Base-by-base conservation (phyloP, 2,113 vertebrate species). In the Cottus gobio region DNA sequence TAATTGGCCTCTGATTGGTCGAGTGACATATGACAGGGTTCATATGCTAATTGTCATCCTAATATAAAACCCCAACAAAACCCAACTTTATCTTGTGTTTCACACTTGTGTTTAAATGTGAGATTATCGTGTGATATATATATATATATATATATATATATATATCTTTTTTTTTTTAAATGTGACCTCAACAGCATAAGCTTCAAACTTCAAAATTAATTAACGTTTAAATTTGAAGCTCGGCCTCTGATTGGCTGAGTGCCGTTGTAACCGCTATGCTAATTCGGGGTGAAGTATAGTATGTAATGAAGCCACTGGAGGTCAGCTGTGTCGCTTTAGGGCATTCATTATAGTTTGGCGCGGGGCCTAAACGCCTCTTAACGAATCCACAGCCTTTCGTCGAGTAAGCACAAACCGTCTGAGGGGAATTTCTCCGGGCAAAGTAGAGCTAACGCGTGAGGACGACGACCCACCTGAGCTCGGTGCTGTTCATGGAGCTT, bases 191-290 rank as follows among this genome's bases (percentile, higher is more conserved):
- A 56, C 6, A 18, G 0, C 8, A 13, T 42, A 42, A 42, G 3
- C 39, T 12, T 42, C 39, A 1, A 12, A 2, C 39, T 42, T 42
- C 1, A 11, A 42, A 12, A 42, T 13, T 42, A 42, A 13, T 42
- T 56, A 56, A 24, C 1, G 0, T 4, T 36, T 26, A 16, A 28
- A 13, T 63, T 36, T 2, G 7, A 8, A 16, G 20, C 0, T 3
- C 18, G 28, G 68, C 57, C 57, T 63, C 58, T 36, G 39, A 60
- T 48, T 74, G 31, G 58, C 30, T 22, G 61, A 64, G 44, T 16
- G 16, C 26, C 54, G 24, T 34, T 26, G 5, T 44, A 18, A 18
- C 16, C 13, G 42, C 4, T 44, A 44, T 44, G 42, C 13, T 15
- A 44, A 15, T 44, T 44, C 42, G 13, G 42, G 42, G 13, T 44